Conservation (phyloP, 2,888 invertebrate genomes). For the Megaustenia siamemsis region DNA sequence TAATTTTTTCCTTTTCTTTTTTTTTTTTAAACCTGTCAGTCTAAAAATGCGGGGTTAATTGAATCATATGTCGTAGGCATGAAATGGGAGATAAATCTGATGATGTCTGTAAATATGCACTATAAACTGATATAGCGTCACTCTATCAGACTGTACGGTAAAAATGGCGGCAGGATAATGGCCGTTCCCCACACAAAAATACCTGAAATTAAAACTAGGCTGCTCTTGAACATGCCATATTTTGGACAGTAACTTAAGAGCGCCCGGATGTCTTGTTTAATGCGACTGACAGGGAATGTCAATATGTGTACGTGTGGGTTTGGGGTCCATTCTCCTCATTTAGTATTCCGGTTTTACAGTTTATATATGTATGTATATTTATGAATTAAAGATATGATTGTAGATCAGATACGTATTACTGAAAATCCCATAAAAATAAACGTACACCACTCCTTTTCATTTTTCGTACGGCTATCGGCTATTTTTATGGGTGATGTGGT, state of each 20-base stretch:
- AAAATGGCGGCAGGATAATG: not conserved
- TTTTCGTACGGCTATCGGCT: too few relatives aligned
- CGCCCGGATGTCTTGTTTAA: not conserved
- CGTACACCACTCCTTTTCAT: too few relatives aligned
- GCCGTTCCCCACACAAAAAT: not conserved
- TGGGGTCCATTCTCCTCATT: too few relatives aligned
- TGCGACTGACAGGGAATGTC: not conserved
- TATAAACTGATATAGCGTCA: not conserved
- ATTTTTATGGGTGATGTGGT: too few relatives aligned
- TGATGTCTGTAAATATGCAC: constrained; percentile 28
- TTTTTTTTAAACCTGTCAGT: constrained; percentile 20
- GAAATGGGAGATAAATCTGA: constrained; percentile 22
- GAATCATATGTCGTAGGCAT: constrained; percentile 32
- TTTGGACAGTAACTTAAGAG: not conserved
- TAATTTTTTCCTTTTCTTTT: too few relatives aligned
- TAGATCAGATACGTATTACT: too few relatives aligned
- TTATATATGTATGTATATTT: too few relatives aligned
- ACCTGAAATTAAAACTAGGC: not conserved
- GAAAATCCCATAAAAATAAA: too few relatives aligned
- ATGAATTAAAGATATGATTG: too few relatives aligned
- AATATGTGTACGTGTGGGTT: not conserved
- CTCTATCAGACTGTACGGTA: not conserved
- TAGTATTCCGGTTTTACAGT: too few relatives aligned
- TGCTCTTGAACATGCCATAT: not conserved
- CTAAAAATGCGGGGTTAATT: constrained; percentile 30